Conservation (phyloP, 2,888 invertebrate genomes). For the Drosophila neutralis region DNA sequence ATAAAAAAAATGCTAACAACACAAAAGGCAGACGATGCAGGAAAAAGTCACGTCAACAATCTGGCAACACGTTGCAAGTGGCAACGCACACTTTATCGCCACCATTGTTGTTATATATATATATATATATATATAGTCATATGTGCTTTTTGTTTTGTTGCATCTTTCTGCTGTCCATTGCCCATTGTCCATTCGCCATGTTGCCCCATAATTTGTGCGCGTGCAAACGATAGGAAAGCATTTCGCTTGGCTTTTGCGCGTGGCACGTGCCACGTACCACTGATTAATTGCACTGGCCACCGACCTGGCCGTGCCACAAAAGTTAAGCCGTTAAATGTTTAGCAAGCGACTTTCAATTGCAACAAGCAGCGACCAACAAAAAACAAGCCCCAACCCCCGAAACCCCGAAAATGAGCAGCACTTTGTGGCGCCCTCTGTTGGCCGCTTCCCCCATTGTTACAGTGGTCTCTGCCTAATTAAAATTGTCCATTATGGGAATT, state of each 20-base stretch:
- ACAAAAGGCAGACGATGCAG: slow-evolving; percentile 11
- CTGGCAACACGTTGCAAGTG: slow-evolving; percentile 77
- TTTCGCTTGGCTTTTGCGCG: slow-evolving; percentile 14
- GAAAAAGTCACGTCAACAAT: slow-evolving; percentile 71
- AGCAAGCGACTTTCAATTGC: slow-evolving; percentile 43
- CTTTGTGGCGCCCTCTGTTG: slow-evolving; percentile 27
- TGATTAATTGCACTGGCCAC: slow-evolving; percentile 66
- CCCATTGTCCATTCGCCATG: slow-evolving; percentile 20
- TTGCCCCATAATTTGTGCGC: slow-evolving; percentile 62
- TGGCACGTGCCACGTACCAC: slow-evolving; percentile 67
- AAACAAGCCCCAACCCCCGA: not conserved
- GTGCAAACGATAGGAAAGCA: slow-evolving; percentile 58
- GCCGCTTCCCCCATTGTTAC: slow-evolving; percentile 13
- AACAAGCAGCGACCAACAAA: slow-evolving; percentile 5
- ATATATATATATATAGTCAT: not conserved
- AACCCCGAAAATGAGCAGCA: not conserved
- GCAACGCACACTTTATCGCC: slow-evolving; percentile 68
- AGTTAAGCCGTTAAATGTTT: slow-evolving; percentile 67
- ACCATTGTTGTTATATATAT: slow-evolving; percentile 24
- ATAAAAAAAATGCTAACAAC: not conserved
- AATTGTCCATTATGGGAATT: not conserved
- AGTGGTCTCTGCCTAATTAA: not conserved
- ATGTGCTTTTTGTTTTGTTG: slow-evolving; percentile 13
- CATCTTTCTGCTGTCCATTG: slow-evolving; percentile 23
- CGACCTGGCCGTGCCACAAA: slow-evolving; percentile 23